Percentiles rank a stretch among this genome's conserved stretches.
Conservation (phyloP, 2,113 vertebrate genomes). For the Oryzias melastigma region DNA sequence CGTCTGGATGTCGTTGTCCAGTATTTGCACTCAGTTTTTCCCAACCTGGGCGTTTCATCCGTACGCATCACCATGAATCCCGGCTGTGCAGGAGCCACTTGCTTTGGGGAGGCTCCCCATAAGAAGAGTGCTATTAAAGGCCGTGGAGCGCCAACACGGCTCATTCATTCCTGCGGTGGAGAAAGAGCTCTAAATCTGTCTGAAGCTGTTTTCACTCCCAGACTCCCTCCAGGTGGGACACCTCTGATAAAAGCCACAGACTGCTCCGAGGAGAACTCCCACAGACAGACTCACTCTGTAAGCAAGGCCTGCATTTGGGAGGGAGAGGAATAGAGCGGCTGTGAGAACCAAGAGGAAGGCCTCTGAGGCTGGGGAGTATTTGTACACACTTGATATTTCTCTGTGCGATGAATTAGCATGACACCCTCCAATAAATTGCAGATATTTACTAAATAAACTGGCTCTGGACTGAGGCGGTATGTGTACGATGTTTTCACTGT, state of each 20-base stretch:
- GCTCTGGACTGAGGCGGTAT: background rate
- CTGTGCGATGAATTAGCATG: background rate
- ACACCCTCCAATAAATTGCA: constrained; percentile 1
- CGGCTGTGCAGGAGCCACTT: constrained; percentile 49
- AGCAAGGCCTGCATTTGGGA: constrained; percentile 9
- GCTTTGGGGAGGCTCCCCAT: constrained; percentile 39
- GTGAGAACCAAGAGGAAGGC: constrained; percentile 8
- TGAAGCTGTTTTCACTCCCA: constrained; percentile 62
- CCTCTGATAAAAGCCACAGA: constrained; percentile 71
- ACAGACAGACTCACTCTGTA: constrained; percentile 60
- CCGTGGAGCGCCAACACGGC: constrained; percentile 49
- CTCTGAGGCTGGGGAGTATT: constrained; percentile 10
- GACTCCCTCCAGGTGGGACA: constrained; percentile 66
- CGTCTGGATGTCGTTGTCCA: background rate
- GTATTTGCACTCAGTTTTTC: constrained; percentile 9
- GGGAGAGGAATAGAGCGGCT: constrained; percentile 2
- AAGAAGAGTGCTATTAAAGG: constrained; percentile 62
- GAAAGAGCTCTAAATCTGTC: constrained; percentile 69
- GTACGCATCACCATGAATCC: constrained; percentile 46
- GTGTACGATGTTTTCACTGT: background rate
- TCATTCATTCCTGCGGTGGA: constrained; percentile 65
- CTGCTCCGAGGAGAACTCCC: constrained; percentile 62
- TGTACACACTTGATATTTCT: background rate
- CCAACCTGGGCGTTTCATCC: constrained; percentile 25
- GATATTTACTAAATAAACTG: background rate